phyloP scores from a whole-genome alignment of 2,113 vertebrate genomes.

The Mesoclemmys tuberculata region DNA sequence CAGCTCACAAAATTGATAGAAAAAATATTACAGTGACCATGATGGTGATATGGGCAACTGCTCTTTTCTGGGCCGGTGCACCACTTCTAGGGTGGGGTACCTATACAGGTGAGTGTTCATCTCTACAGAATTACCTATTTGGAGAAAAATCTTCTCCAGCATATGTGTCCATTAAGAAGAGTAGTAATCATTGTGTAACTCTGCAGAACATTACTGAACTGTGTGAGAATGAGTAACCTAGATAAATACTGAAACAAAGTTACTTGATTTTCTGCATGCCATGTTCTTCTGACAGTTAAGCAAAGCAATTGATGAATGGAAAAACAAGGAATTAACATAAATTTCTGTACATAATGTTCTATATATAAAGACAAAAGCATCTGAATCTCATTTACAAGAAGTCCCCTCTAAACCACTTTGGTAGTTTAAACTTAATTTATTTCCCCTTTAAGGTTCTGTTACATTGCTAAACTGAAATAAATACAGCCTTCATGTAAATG shows the following conservation, averaged over 20 bases:
- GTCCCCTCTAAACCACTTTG: not conserved
- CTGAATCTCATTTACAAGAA: not conserved
- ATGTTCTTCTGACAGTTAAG: not conserved
- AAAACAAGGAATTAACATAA: not conserved
- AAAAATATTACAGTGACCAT: slow-evolving; percentile 32
- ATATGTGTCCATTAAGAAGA: not conserved
- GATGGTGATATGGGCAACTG: slow-evolving; percentile 38
- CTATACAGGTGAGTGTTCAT: slow-evolving; percentile 53
- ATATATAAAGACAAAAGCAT: not conserved
- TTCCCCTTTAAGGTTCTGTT: not conserved
- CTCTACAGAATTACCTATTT: not conserved
- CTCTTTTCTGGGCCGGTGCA: slow-evolving; percentile 57
- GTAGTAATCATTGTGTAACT: not conserved
- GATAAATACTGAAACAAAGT: not conserved
- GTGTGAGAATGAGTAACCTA: not conserved
- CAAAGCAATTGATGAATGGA: not conserved
- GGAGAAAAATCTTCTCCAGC: not conserved
- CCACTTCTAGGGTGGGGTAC: slow-evolving; percentile 64
- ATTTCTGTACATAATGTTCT: not conserved
- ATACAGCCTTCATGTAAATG: not conserved
- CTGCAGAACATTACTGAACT: not conserved
- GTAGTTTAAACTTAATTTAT: not conserved
- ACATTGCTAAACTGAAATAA: not conserved
- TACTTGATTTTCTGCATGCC: not conserved
- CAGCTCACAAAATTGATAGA: slow-evolving; percentile 47